These are phyloP conservation scores for Malurus alboscapulatus DNA, from an alignment of 2,113 vertebrate species.

Conservation along the genomic window DNA sequence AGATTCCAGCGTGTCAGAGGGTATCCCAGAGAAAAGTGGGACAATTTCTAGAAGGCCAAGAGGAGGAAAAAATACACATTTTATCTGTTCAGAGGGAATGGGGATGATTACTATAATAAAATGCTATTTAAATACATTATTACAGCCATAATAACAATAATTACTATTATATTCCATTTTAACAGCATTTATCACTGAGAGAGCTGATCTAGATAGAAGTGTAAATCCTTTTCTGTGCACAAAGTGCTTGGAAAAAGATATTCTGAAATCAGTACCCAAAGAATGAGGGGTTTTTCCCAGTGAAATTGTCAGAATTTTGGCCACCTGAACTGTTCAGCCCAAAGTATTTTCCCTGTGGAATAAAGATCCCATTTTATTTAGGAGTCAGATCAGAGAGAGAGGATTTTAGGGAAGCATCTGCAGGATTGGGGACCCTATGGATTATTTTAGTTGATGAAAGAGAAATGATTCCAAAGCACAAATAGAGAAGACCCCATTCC, in stretches of 20 bases:
- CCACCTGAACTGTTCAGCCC: background rate
- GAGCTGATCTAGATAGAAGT: no score
- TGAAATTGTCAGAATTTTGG: background rate
- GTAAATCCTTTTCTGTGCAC: background rate
- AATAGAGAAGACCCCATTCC: background rate
- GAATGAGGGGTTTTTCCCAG: background rate
- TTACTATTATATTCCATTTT: background rate
- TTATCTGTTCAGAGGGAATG: background rate
- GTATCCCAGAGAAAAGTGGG: background rate
- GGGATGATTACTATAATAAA: background rate
- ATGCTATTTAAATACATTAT: background rate
- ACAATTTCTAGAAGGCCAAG: background rate
- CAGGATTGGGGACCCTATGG: background rate
- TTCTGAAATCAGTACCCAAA: background rate
- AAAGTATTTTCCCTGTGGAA: background rate
- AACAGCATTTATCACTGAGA: background rate
- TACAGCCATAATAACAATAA: background rate
- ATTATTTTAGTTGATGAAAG: background rate
- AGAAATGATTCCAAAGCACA: background rate
- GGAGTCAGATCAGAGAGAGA: background rate
- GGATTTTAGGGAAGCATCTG: background rate
- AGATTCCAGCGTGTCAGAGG: fast-evolving
- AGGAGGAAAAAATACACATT: background rate
- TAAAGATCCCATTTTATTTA: background rate
- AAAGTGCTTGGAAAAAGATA: background rate